phyloP scores from a whole-genome alignment of 2,113 vertebrate species.

The Nerophis ophidion region DNA sequence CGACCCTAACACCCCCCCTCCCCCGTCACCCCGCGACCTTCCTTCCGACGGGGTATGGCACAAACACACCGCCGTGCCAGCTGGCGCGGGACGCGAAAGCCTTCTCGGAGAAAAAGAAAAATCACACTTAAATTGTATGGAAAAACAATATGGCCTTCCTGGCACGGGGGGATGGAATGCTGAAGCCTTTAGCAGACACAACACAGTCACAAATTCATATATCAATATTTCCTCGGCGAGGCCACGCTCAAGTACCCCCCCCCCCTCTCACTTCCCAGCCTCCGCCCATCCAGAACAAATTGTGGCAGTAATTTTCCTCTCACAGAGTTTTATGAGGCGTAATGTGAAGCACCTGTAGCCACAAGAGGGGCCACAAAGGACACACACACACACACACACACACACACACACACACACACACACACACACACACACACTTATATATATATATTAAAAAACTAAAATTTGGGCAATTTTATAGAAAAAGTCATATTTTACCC shows the following conservation, averaged over 20 bases:
- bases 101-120: constrained; percentile 14
- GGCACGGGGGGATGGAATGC: constrained; percentile 56
- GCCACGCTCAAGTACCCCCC: constrained; percentile 18
- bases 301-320: constrained; percentile 69
- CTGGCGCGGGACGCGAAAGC: constrained; percentile 12
- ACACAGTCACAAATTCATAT: constrained; percentile 59
- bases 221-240: constrained; percentile 63
- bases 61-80: constrained; percentile 51
- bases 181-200: constrained; percentile 69
- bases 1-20: constrained; percentile 46
- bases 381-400: constrained; percentile 8
- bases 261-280: background rate
- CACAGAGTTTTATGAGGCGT: constrained; percentile 65
- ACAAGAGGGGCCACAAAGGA: constrained; percentile 53
- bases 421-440: no score
- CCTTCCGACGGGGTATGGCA: constrained; percentile 55
- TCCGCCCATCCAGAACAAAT: constrained; percentile 52
- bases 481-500: no score
- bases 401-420: constrained; percentile 4
- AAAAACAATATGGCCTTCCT: constrained; percentile 69
- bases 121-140: constrained; percentile 57
- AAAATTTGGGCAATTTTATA: no score
- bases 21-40: constrained; percentile 54
- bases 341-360: constrained; percentile 75
- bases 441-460: no score